phyloP scores from a whole-genome alignment of 2,113 vertebrate genomes.

The Clupea harengus region DNA sequence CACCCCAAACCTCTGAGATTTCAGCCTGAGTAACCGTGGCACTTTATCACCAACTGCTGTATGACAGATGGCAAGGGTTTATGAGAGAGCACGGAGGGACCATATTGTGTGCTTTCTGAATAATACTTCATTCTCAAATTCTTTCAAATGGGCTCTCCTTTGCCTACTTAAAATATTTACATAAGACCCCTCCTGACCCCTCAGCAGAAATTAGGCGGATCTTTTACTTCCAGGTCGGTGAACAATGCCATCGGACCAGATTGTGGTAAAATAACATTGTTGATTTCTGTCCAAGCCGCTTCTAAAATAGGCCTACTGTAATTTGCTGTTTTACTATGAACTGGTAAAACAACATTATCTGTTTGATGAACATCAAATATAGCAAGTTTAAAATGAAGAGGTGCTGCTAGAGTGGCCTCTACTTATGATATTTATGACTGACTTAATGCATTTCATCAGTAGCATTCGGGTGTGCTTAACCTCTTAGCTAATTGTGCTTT shows the following conservation, averaged over 20 bases:
- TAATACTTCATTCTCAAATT: slow-evolving; percentile 29
- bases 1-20: slow-evolving; percentile 29
- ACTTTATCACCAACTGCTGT: slow-evolving; percentile 34
- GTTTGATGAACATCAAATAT: neutral
- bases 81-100: slow-evolving; percentile 33
- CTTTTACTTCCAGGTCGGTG: neutral
- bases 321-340: neutral
- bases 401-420: neutral
- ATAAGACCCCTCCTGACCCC: slow-evolving; percentile 24
- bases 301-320: neutral
- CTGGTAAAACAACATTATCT: neutral
- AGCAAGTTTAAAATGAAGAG: too few species aligned
- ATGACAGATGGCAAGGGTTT: slow-evolving; percentile 45
- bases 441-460: neutral
- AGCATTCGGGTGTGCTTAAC: neutral
- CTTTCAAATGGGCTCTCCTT: slow-evolving; percentile 18
- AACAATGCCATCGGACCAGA: neutral
- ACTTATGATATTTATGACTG: neutral
- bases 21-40: slow-evolving; percentile 29
- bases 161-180: slow-evolving; percentile 20
- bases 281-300: neutral
- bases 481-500: neutral
- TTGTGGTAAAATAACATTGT: neutral
- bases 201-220: neutral
- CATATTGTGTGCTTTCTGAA: slow-evolving; percentile 35